Base-by-base conservation (phyloP, 2,797 vertebrate species). In the Lithobates pipiens region DNA sequence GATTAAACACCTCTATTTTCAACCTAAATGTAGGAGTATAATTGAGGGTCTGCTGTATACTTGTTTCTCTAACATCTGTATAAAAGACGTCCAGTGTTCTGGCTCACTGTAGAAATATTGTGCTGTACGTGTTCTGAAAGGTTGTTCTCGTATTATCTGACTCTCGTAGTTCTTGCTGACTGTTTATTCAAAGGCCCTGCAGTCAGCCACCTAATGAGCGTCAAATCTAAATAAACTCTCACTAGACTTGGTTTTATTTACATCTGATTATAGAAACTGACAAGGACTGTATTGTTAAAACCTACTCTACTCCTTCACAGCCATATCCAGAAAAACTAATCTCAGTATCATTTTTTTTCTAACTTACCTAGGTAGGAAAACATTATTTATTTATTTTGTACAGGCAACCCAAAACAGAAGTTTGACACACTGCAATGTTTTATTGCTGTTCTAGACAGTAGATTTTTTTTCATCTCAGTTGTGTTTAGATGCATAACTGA, bases 241-340 rank as follows among this genome's bases (percentile, higher is more conserved):
- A 71, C 86, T 83, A 78, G 86, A 46, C 76, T 87, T 80, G 81
- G 81, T 71, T 80, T 84, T 87, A 87, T 87, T 87, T 87, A 87
- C 86, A 87, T 87, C 86, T 87, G 86, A 87, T 87, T 84, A 87
- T 87, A 84, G 86, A 76, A 79, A 80, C 86, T 84, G 86, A 87
- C 76, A 87, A 87, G 76, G 70, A 44, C 61, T 36, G 54, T 84
- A 87, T 87, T 83, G 81, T 87, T 77, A 32, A 69, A 61, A 27
- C 42, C 27, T 63, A 78, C 74, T 82, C 80, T 44, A 72, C 74
- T 42, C 54, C 27, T 81, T 71, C 23, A 73, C 23, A 86, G 72
- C 71, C 46, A 44, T 75, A 25, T 61, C 76, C 71, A 84, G 50
- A 27, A 86, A 79, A 76, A 61, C 67, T 5, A 83, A 74, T 75